Base-by-base conservation (phyloP, 2,113 vertebrate species). In the Perognathus longimembris region DNA sequence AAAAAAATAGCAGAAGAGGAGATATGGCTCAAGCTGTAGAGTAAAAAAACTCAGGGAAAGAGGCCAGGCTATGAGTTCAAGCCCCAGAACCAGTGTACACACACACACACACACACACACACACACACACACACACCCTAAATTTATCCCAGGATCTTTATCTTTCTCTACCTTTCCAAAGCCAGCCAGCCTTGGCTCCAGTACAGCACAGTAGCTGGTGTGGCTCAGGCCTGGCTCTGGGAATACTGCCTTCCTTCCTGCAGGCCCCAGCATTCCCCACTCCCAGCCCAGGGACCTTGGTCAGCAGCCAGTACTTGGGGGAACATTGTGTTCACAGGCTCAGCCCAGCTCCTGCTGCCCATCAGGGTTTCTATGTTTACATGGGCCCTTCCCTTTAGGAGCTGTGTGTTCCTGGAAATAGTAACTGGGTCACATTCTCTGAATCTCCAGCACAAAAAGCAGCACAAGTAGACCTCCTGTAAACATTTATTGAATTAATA, bases 361-460 rank as follows among this genome's bases (percentile, higher is more conserved):
- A 63, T 42, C 42, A 1, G 40, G n/a, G 83, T 74, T 76, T 42
- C 42, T 89, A 34, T 79, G 38, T 88, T 85, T 75, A 71, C 75
- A 75, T 75, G 22, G 28, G 12, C 57, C 14, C 0, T 7, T 79
- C 67, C 88, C 78, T 84, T 50, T 21, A 0, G 45, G 84, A 67
- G n/a, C 50, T 34, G 12, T 10, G 18, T 80, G 73, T 69, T 93
- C 91, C 89, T 94, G 64, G 86, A 96, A 92, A 82, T 61, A 88
- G 64, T 61, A 86, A 85, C 34, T 85, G 71, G 90, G 40, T 85
- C 66, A 34, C 38, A n/a, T 88, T 90, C 75, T 94, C 79, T 94
- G 79, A 92, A 94, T 90, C 64, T 67, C 71, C n/a, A 92, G 90
- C 83, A 78, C 90, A 94, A 63, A 93, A 79, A 75, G 75, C 45